A percentile compares a stretch with the other conserved stretches of the same genome.
Evolutionary conservation across 2,888 invertebrate genomes (phyloP).

Genomic region (Hemistola chrysoprasaria): DNA sequence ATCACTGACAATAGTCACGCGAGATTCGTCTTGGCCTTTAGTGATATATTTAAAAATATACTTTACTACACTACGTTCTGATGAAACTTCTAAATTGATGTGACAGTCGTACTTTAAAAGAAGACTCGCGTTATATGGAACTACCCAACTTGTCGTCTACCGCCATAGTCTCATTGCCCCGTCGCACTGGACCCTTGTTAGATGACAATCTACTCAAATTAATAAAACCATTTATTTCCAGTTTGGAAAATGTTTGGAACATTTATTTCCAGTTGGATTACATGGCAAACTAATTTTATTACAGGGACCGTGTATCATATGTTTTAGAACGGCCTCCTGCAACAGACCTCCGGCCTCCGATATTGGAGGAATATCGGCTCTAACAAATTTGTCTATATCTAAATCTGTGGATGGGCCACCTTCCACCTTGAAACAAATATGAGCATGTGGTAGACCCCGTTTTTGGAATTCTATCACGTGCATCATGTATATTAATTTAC

Average conservation of each 20-base stretch:
- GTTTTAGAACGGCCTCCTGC: no score
- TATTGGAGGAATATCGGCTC: background rate
- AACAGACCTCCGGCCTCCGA: no score
- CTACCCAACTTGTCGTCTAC: no score
- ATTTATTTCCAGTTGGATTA: constrained; percentile 2
- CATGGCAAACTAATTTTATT: constrained; percentile 6
- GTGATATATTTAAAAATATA: constrained; percentile 9
- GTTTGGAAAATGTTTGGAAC: constrained; percentile 9
- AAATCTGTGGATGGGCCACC: constrained; percentile 2
- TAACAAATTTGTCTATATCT: constrained; percentile 10
- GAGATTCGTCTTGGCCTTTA: constrained; percentile 9
- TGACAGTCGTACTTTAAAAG: no score
- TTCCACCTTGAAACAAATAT: constrained; percentile 6
- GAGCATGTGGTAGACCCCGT: constrained; percentile 7
- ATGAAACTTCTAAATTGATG: constrained; percentile 5
- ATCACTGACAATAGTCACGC: constrained; percentile 5
- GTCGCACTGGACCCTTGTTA: no score
- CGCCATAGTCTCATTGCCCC: no score
- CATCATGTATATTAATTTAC: background rate
- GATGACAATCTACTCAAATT: no score
- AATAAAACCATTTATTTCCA: background rate
- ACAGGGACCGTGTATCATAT: constrained; percentile 4
- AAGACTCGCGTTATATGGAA: no score
- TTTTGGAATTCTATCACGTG: constrained; percentile 9
- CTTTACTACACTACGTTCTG: background rate